phyloP scores from a whole-genome alignment of 2,113 vertebrate species.

The Plecotus auritus region DNA sequence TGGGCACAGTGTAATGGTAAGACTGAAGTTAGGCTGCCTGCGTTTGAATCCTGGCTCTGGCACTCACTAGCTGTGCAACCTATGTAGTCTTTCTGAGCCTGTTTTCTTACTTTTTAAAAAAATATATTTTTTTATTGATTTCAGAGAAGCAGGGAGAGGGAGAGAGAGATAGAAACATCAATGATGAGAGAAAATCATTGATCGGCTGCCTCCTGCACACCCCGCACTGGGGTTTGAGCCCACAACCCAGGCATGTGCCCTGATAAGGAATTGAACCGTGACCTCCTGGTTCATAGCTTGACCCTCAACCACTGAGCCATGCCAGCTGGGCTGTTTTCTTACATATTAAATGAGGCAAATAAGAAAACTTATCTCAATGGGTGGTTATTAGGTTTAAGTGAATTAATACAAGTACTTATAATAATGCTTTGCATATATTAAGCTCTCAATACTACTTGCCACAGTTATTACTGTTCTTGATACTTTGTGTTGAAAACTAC shows the following conservation, averaged over 20 bases:
- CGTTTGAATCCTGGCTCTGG: background rate
- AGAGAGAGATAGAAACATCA: too few relatives aligned
- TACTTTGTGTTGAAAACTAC: background rate
- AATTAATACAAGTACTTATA: background rate
- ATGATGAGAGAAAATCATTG: too few relatives aligned
- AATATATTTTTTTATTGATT: too few relatives aligned
- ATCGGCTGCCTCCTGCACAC: too few relatives aligned
- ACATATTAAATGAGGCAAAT: background rate
- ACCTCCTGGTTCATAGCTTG: too few relatives aligned
- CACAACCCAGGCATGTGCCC: too few relatives aligned
- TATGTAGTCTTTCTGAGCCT: background rate
- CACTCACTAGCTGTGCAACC: background rate
- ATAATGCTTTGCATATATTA: background rate
- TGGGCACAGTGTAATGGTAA: too few relatives aligned
- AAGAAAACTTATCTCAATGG: background rate
- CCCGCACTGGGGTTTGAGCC: too few relatives aligned
- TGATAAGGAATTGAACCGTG: too few relatives aligned
- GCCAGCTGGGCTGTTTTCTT: background rate
- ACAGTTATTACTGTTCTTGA: background rate
- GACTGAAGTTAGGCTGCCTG: background rate
- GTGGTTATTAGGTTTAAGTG: background rate
- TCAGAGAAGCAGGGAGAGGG: too few relatives aligned
- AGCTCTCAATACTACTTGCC: background rate
- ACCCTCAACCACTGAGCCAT: too few relatives aligned
- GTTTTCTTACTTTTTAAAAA: background rate